Conservation (phyloP, 2,113 vertebrate species). For the Acinonyx jubatus region DNA sequence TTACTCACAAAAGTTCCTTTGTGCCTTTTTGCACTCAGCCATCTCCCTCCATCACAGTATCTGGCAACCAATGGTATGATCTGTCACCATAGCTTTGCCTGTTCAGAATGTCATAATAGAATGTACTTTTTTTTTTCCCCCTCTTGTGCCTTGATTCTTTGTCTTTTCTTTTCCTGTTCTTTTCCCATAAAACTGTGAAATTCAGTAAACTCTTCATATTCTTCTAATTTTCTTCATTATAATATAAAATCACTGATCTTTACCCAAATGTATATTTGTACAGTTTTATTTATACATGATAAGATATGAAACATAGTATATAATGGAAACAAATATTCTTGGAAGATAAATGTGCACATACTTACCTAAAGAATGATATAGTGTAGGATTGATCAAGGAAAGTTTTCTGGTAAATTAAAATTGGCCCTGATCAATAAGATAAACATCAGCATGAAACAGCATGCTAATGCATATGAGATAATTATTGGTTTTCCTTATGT, state of each 20-base stretch:
- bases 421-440: background rate
- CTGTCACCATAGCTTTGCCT: background rate
- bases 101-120: background rate
- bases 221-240: background rate
- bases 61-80: background rate
- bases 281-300: background rate
- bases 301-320: background rate
- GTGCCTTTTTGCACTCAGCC: background rate
- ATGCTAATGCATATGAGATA: background rate
- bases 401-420: background rate
- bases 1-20: background rate
- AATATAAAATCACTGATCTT: background rate
- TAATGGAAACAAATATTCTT: background rate
- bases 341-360: background rate
- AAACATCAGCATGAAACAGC: background rate
- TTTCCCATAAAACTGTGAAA: background rate
- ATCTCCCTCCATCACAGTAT: background rate
- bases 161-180: background rate
- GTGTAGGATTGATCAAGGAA: background rate
- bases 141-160: background rate
- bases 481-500: background rate
- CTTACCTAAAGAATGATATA: background rate
- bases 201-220: background rate
- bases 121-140: background rate
- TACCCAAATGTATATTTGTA: background rate